Percentiles rank a stretch among this genome's conserved stretches.
Conservation (phyloP, 2,888 invertebrate genomes). For the Habrosyne pyritoides region DNA sequence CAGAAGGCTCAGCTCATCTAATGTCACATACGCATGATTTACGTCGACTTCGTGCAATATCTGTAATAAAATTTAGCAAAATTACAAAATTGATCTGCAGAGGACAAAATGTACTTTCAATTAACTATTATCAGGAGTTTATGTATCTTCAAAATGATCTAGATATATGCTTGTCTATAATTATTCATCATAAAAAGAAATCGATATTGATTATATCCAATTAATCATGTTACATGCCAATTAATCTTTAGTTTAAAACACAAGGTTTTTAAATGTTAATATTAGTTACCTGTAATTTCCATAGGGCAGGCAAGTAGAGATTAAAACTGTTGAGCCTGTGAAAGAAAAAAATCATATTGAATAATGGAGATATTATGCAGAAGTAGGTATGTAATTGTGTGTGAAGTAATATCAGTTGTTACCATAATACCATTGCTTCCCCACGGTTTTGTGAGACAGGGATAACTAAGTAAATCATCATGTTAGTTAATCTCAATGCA, state of each 20-base stretch:
- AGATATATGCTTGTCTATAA: constrained; percentile 70
- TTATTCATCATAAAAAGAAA: constrained; percentile 42
- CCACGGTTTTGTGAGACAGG: constrained; percentile 61
- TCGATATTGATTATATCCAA: no score
- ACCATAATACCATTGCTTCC: constrained; percentile 59
- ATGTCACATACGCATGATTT: not conserved
- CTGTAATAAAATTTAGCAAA: constrained; percentile 9
- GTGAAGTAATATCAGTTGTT: constrained; percentile 34
- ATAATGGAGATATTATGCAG: not conserved
- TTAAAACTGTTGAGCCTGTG: not conserved
- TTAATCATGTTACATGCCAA: no score
- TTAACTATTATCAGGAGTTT: constrained; percentile 34
- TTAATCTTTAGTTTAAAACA: not conserved
- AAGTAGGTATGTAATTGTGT: not conserved
- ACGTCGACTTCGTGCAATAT: not conserved
- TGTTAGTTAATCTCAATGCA: constrained; percentile 14
- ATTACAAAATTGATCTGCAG: not conserved
- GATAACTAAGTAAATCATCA: constrained; percentile 63
- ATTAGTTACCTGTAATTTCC: not conserved
- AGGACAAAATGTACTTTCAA: not conserved
- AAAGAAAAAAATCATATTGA: not conserved
- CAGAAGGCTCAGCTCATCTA: not conserved
- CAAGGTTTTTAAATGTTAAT: not conserved
- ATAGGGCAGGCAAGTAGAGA: not conserved
- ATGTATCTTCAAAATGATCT: constrained; percentile 55